A percentile compares a stretch with the other conserved stretches of the same genome.
phyloP scores from a whole-genome alignment of 2,888 invertebrate species.

The Pasiphila rectangulata region DNA sequence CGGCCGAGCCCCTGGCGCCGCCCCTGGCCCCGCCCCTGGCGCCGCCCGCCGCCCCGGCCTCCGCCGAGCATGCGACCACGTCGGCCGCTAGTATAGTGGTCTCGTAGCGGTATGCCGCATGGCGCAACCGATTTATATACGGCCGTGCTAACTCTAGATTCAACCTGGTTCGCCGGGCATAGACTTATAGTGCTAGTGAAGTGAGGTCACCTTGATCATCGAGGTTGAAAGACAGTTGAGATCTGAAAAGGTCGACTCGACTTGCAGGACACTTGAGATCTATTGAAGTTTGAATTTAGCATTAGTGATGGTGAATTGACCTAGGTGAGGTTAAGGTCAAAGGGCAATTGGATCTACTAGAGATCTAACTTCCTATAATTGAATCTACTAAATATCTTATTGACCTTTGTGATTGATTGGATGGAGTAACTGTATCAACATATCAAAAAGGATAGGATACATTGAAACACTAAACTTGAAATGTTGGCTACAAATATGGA shows the following conservation, averaged over 20 bases:
- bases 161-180: conserved; percentile 23
- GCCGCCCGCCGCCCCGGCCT: conserved; percentile 16
- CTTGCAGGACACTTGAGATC: not conserved
- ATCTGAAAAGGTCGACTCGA: not conserved
- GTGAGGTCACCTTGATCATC: not conserved
- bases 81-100: conserved; percentile 61
- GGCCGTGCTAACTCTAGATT: conserved; percentile 51
- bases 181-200: conserved; percentile 15
- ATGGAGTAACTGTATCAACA: too few species aligned
- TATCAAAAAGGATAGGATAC: too few species aligned
- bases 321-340: too few species aligned
- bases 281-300: too few species aligned
- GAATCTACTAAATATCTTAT: too few species aligned
- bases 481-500: not conserved
- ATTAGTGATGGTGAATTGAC: too few species aligned
- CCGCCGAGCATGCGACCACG: conserved; percentile 23
- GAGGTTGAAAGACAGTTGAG: not conserved
- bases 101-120: conserved; percentile 72
- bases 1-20: conserved; percentile 22
- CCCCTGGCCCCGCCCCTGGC: conserved; percentile 47
- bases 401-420: too few species aligned
- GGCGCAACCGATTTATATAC: conserved; percentile 70
- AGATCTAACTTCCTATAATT: too few species aligned
- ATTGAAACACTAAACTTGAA: too few species aligned
- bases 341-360: too few species aligned